Base-by-base conservation (phyloP, 2,797 vertebrate genomes). In the Malacoraja senta region DNA sequence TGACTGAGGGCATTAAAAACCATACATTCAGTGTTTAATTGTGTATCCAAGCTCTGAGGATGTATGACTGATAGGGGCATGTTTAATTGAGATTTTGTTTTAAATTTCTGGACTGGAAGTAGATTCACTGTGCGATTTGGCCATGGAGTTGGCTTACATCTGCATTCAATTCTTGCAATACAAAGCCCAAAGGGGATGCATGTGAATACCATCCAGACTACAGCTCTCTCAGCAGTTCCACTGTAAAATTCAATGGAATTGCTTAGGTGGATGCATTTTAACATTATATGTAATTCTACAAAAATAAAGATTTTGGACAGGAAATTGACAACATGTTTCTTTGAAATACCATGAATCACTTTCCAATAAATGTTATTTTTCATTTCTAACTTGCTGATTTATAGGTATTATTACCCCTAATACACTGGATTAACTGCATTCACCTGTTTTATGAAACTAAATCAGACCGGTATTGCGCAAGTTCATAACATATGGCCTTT, bases 341-440 rank as follows among this genome's bases (percentile, higher is more conserved):
- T 29, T 12, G 38, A 35, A 91, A 72, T 74, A 91, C 29, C 29
- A 53, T 74, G 71, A 53, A 44, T 74, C 38, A 44, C 3, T 68
- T 32, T 17, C 29, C 61, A 68, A 71, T 74, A 91, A 53, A 74
- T 74, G 35, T 91, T 72, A 44, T 91, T 44, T 44, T 91, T 74
- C 26, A 91, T 26, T 91, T 72, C 24, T 74, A 91, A 72, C 35
- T 72, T 91, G 35, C 21, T 29, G 68, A 91, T 91, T 91, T 86
- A n/a, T 53, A 53, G 53, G 35, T 44, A 12, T 74, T 17, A 74
- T 74, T 91, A 17, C 13, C 12, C 90, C 74, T 2, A 53, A 74
- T 72, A 7, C 86, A 68, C n/a, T 90, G 58, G 84, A 24, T 15
- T 38, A 91, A 72, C 21, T 91, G 32, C 32, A 38, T 29, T 91